Evolutionary conservation across 2,797 vertebrate genomes (phyloP).

Genomic region (Hipposideros larvatus): DNA sequence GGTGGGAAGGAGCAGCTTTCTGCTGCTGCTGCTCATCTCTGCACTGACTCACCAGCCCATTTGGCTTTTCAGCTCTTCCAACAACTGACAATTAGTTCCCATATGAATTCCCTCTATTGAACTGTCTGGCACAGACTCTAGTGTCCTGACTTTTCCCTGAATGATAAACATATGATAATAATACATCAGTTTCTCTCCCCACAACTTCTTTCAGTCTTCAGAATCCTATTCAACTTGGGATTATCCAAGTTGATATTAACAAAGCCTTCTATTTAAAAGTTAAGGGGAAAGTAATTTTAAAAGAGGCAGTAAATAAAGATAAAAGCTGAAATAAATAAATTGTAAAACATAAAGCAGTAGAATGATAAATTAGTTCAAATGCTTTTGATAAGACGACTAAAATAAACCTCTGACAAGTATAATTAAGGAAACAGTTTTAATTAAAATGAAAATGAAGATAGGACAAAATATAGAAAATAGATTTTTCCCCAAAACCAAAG

Average conservation of each 20-base stretch:
- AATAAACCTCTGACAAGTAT: slow-evolving; percentile 66
- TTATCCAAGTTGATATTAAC: slow-evolving; percentile 36
- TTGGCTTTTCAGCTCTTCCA: not conserved
- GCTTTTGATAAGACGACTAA: slow-evolving; percentile 62
- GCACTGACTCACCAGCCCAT: not conserved
- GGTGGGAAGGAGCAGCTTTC: not conserved
- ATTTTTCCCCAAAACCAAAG: slow-evolving; percentile 67
- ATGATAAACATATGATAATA: not conserved
- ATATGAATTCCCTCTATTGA: not conserved
- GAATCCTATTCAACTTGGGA: slow-evolving; percentile 5
- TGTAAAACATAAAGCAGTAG: slow-evolving; percentile 12
- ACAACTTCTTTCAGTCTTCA: not conserved
- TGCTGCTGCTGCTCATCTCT: not conserved
- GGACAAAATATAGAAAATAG: slow-evolving; percentile 62
- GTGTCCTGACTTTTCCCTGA: not conserved
- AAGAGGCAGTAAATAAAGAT: slow-evolving; percentile 62
- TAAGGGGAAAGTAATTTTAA: slow-evolving; percentile 55
- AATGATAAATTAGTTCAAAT: slow-evolving; percentile 64
- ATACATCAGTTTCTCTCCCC: not conserved
- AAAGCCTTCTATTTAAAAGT: slow-evolving; percentile 63
- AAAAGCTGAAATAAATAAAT: slow-evolving; percentile 63
- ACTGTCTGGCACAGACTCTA: not conserved
- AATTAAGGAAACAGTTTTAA: slow-evolving; percentile 77
- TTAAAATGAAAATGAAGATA: slow-evolving; percentile 73
- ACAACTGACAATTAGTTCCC: not conserved